Conservation (phyloP, 1,140 invertebrate genomes). For the Procambarus virginalis region DNA sequence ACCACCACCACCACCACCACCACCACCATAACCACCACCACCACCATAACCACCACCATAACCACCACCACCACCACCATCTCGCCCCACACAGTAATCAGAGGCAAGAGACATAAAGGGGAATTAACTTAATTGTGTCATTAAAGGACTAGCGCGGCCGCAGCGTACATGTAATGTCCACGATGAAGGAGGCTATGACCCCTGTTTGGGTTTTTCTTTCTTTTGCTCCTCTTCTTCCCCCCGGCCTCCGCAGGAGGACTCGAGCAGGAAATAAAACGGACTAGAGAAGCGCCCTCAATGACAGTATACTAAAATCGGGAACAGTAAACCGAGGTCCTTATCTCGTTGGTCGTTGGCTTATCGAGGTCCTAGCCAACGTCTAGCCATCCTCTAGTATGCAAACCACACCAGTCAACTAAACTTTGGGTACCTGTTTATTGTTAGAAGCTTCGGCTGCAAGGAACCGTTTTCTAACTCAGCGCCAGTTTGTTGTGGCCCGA, state of each 20-base stretch:
- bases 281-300: no score
- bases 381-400: no score
- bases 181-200: background rate
- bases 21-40: background rate
- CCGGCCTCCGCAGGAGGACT: background rate
- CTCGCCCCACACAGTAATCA: background rate
- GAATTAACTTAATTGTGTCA: background rate
- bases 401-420: no score
- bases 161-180: background rate
- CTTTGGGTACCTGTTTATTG: no score
- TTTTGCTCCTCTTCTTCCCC: background rate
- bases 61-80: background rate
- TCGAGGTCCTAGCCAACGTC: no score
- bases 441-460: no score
- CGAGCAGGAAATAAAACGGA: no score
- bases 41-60: background rate
- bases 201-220: background rate
- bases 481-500: no score
- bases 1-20: background rate
- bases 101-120: background rate
- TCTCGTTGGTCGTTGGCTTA: no score
- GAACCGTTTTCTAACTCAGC: no score
- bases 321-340: no score
- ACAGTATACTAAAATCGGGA: no score
- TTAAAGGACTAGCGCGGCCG: background rate